Evolutionary conservation across 2,797 vertebrate species (phyloP).

Genomic region (Paratrypauchen microcephalus): DNA sequence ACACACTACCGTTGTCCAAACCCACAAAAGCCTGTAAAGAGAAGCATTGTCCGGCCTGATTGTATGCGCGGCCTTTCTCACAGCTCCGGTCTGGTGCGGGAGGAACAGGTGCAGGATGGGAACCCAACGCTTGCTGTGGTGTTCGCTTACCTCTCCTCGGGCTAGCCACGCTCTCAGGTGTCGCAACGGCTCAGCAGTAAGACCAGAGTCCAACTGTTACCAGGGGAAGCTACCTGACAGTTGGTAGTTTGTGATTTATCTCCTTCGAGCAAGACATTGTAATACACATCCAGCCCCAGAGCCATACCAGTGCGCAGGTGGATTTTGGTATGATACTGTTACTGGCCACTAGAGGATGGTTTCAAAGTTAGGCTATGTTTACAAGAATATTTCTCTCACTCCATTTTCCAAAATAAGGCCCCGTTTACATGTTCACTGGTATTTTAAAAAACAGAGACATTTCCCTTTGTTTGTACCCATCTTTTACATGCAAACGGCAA

Average conservation of each 20-base stretch:
- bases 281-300: neutral
- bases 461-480: no score
- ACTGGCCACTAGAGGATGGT: neutral
- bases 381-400: no score
- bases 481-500: no score
- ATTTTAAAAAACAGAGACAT: no score
- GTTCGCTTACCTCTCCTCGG: constrained; percentile 63
- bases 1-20: constrained; percentile 30
- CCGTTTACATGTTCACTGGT: no score
- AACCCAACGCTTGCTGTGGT: constrained; percentile 47
- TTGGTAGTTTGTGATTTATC: constrained; percentile 1
- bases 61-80: constrained; percentile 51
- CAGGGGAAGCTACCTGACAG: constrained; percentile 9
- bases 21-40: constrained; percentile 61
- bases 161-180: constrained; percentile 52
- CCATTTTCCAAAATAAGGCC: no score
- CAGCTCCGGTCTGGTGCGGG: constrained; percentile 46
- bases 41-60: constrained; percentile 51
- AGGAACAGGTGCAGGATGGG: constrained; percentile 68
- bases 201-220: constrained; percentile 40
- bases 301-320: neutral
- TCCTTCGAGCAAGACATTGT: neutral
- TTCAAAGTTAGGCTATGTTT: no score
- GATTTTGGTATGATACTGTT: neutral
- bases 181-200: constrained; percentile 36